Evolutionary conservation across 2,797 vertebrate species (phyloP).

Genomic region (Falco novaeseelandiae): DNA sequence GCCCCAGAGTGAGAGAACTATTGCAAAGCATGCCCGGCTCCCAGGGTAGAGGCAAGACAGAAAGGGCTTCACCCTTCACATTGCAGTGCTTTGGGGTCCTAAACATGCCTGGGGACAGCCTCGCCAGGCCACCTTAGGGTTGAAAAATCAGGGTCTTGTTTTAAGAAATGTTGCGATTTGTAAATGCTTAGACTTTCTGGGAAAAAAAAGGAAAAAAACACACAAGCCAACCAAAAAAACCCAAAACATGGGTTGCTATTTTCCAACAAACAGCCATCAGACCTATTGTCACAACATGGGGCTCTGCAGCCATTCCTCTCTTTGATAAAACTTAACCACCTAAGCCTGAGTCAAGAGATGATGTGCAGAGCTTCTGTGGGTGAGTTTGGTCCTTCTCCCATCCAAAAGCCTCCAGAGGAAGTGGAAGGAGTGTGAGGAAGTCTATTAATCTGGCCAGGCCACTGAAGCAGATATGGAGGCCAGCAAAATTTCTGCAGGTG

Average conservation of each 20-base stretch:
- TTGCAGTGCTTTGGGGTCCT: neutral
- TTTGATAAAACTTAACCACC: neutral
- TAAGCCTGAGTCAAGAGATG: slow-evolving; percentile 15
- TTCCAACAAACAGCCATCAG: neutral
- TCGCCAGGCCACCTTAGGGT: neutral
- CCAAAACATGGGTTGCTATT: neutral
- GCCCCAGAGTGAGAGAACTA: neutral
- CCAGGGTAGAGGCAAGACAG: fast-evolving
- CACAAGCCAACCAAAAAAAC: neutral
- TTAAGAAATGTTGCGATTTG: neutral
- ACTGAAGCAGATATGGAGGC: neutral
- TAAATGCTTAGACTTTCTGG: neutral
- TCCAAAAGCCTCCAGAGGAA: neutral
- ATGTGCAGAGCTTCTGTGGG: slow-evolving; percentile 5
- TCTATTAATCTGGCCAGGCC: neutral
- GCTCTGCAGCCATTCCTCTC: neutral
- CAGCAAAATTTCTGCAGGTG: neutral
- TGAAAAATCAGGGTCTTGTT: neutral
- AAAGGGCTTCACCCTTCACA: neutral
- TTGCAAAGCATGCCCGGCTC: fast-evolving
- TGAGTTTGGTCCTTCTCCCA: slow-evolving; percentile 43
- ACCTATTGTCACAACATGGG: neutral
- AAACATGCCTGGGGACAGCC: neutral
- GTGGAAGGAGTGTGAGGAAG: neutral
- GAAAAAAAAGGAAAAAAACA: neutral